Base-by-base conservation (phyloP, 2,113 vertebrate genomes). In the Lucifuga dentata region DNA sequence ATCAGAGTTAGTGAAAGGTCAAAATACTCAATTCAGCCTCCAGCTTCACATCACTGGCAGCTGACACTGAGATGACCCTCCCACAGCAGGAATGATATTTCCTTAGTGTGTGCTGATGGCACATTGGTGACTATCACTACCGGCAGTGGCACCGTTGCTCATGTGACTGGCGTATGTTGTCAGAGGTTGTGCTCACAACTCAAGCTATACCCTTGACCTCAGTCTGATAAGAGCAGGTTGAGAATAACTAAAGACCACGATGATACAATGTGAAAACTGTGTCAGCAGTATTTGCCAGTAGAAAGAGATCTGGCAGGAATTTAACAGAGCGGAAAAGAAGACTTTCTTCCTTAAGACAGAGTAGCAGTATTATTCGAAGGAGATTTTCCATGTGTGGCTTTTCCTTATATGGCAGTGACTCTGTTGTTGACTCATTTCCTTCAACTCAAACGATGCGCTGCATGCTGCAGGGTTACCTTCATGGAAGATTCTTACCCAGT, bases 371-470 rank as follows among this genome's bases (percentile, higher is more conserved):
- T 41, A 62, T 65, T 49, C 50, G 11, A 13, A 26, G 38, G 67
- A 60, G 35, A 40, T 61, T 32, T 61, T 73, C 57, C 20, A 13
- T 40, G n/a, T 57, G 58, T 24, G 23, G 44, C 33, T 55, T 35
- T 81, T 74, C 70, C 61, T 76, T 85, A 76, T 79, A 57, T 58
- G 72, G 57, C 62, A 72, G 48, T 24, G 23, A 80, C 56, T 72
- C 61, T 68, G 35, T 48, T 44, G 58, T 84, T 74, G 86, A 76
- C 66, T 88, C 86, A 88, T 65, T 48, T 76, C 62, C 73, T 72
- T 63, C 64, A 76, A 84, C 76, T 86, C 73, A 72, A 71, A 83
- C 84, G 81, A 87, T 83, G 80, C 80, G 85, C 79, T 55, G n/a
- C 80, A 78, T 76, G 77, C 84, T 77, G 74, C 57, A 59, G 79